These are phyloP conservation scores for Drosophila fulvimacula DNA, from an alignment of 2,888 invertebrate genomes.

Conservation along the genomic window DNA sequence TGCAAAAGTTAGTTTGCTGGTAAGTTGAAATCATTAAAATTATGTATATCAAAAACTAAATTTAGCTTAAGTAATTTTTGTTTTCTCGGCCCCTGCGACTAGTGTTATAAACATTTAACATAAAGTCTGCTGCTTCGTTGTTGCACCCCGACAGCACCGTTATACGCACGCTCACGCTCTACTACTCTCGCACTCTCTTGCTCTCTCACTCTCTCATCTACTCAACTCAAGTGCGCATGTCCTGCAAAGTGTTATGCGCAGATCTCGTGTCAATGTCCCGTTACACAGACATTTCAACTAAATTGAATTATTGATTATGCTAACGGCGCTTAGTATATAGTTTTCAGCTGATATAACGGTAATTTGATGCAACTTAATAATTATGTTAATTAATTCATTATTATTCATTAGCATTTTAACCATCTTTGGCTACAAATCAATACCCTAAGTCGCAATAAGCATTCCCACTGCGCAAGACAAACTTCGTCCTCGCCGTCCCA, in stretches of 20 bases:
- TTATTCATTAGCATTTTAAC: background rate
- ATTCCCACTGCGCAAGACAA: slow-evolving; percentile 60
- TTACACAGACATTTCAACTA: slow-evolving; percentile 5
- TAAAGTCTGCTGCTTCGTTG: slow-evolving; percentile 74
- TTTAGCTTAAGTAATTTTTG: slow-evolving; percentile 23
- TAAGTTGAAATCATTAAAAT: slow-evolving; percentile 9
- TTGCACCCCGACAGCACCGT: slow-evolving; percentile 47
- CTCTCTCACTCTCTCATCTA: slow-evolving; percentile 7
- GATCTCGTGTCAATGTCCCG: slow-evolving; percentile 64
- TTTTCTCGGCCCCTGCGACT: background rate
- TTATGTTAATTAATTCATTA: background rate
- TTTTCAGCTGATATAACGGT: background rate
- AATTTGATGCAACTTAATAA: background rate
- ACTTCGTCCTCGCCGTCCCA: slow-evolving; percentile 48
- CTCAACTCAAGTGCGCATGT: slow-evolving; percentile 62
- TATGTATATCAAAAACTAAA: background rate
- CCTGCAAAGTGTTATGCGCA: slow-evolving; percentile 77
- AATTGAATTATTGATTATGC: background rate
- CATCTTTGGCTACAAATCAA: slow-evolving; percentile 50
- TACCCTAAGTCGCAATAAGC: slow-evolving; percentile 43
- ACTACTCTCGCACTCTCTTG: slow-evolving; percentile 12
- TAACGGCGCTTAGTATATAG: background rate
- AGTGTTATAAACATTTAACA: background rate
- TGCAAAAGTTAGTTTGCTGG: background rate
- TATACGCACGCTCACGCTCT: slow-evolving; percentile 49